A percentile compares a stretch with the other conserved stretches of the same genome.
phyloP scores from a whole-genome alignment of 23 tunicate genomes.

The Halocynthia aurantium region DNA sequence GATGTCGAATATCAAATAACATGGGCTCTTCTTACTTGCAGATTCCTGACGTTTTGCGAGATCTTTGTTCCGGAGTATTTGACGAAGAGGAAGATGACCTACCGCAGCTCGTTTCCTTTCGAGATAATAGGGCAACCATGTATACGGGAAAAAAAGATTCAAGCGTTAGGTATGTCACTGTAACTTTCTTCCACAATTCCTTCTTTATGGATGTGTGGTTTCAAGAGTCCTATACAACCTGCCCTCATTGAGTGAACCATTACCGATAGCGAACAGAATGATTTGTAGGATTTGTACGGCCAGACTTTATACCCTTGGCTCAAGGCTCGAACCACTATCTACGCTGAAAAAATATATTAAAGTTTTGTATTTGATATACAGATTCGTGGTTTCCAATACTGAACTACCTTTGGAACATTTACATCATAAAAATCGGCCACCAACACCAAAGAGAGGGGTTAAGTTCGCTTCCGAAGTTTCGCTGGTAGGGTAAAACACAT shows the following conservation, averaged over 20 bases:
- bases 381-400: constrained; percentile 44
- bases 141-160: constrained; percentile 37
- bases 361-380: constrained; percentile 22
- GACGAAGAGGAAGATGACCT: constrained; percentile 39
- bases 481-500: not conserved
- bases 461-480: constrained; percentile 6
- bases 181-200: too few relatives aligned
- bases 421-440: constrained; percentile 31
- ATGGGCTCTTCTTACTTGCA: not conserved
- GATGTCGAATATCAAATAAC: not conserved
- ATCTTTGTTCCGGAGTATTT: constrained; percentile 39
- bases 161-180: constrained; percentile 20
- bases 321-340: not conserved
- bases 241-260: too few relatives aligned
- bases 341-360: constrained; percentile 31
- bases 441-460: constrained; percentile 36
- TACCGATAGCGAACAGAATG: not conserved
- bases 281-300: too few relatives aligned
- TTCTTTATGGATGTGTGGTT: too few relatives aligned
- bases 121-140: constrained; percentile 13
- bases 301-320: too few relatives aligned
- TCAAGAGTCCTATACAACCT: too few relatives aligned
- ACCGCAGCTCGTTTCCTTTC: constrained; percentile 15
- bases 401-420: constrained; percentile 27
- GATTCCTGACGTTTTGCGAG: constrained; percentile 34